Percentiles rank a stretch among this genome's conserved stretches.
Evolutionary conservation across 2,888 invertebrate genomes (phyloP).

Genomic region (Liposcelis brunnea): DNA sequence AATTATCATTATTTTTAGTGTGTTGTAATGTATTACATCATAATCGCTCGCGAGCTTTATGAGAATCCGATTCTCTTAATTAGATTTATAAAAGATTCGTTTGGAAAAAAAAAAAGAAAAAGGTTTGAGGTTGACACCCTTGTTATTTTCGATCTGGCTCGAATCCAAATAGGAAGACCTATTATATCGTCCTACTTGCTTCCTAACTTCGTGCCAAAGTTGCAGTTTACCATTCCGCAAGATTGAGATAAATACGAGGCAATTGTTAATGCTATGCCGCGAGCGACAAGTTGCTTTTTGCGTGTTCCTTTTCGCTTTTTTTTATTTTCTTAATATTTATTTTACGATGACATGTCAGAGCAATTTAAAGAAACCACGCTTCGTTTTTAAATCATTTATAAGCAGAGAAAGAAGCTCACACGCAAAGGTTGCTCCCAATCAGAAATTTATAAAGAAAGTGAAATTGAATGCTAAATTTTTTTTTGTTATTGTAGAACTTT

Average conservation of each 20-base stretch:
- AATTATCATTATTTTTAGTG: slow-evolving; percentile 16
- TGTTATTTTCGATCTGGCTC: slow-evolving; percentile 6
- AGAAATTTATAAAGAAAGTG: too few species aligned
- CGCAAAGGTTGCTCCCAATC: too few species aligned
- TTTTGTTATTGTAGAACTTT: slow-evolving; percentile 53
- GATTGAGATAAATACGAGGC: too few species aligned
- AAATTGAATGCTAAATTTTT: neutral
- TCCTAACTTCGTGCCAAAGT: too few species aligned
- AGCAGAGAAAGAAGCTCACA: neutral
- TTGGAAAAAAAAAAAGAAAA: slow-evolving; percentile 4
- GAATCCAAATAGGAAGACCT: too few species aligned
- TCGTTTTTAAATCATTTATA: too few species aligned
- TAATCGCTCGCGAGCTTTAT: too few species aligned
- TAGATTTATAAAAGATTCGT: slow-evolving; percentile 16
- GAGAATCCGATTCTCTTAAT: slow-evolving; percentile 16
- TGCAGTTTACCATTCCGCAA: too few species aligned
- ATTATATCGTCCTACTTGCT: too few species aligned
- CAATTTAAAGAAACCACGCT: too few species aligned
- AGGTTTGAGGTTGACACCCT: neutral
- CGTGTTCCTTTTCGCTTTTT: neutral
- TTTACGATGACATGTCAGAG: too few species aligned
- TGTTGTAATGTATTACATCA: too few species aligned
- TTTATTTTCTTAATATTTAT: slow-evolving; percentile 3
- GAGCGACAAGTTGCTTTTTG: slow-evolving; percentile 1
- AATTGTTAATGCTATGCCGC: neutral